Evolutionary conservation across 2,888 invertebrate species (phyloP).

Genomic region (Pandemis corylana): DNA sequence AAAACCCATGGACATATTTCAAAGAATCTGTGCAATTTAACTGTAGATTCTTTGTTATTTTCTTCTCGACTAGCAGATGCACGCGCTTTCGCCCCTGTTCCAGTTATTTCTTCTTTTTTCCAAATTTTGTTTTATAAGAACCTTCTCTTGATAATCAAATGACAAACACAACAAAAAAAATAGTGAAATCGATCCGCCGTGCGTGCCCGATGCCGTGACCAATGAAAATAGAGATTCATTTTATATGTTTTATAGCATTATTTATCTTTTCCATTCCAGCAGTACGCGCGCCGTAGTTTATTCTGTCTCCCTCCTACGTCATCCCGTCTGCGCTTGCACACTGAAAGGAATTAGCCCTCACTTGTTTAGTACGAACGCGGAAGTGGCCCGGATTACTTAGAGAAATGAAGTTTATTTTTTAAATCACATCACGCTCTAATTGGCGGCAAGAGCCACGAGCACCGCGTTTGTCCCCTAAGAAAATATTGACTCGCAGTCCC

Average conservation of each 20-base stretch:
- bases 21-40: too few species aligned
- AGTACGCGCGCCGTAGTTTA: background rate
- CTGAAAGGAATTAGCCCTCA: constrained; percentile 7
- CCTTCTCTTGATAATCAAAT: too few species aligned
- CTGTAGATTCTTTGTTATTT: too few species aligned
- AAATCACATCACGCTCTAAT: constrained; percentile 83
- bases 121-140: too few species aligned
- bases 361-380: constrained; percentile 20
- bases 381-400: constrained; percentile 34
- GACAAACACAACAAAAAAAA: too few species aligned
- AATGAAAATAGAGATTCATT: too few species aligned
- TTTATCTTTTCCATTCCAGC: background rate
- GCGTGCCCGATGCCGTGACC: too few species aligned
- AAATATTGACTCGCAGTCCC: constrained; percentile 79
- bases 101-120: too few species aligned
- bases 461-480: constrained; percentile 77
- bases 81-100: too few species aligned
- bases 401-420: constrained; percentile 80
- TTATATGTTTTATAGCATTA: background rate
- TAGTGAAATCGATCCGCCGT: too few species aligned
- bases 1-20: too few species aligned
- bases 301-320: background rate
- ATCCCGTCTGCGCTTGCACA: background rate
- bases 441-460: constrained; percentile 69
- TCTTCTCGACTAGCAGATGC: too few species aligned